Conservation (phyloP, 2,888 invertebrate genomes). For the Drosophila limbata region DNA sequence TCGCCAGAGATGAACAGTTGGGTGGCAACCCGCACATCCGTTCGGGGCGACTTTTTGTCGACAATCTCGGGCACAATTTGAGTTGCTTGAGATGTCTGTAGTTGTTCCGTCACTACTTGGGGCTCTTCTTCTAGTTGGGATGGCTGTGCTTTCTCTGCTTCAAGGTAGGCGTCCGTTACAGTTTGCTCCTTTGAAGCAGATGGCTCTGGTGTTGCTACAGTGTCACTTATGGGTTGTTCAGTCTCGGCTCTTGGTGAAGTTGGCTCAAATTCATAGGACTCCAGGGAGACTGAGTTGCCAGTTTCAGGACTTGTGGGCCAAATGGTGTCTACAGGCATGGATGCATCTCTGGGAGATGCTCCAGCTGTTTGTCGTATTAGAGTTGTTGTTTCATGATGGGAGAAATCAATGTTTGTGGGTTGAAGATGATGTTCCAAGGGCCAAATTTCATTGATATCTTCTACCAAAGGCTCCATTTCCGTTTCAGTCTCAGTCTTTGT, state of each 20-base stretch:
- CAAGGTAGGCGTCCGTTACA: constrained; percentile 39
- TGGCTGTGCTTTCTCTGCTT: constrained; percentile 31
- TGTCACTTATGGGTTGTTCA: constrained; percentile 18
- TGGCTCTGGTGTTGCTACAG: constrained; percentile 14
- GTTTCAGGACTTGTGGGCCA: constrained; percentile 83
- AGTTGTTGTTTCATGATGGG: constrained; percentile 57
- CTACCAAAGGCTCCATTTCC: constrained; percentile 55
- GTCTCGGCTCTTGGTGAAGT: constrained; percentile 14
- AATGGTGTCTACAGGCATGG: constrained; percentile 69
- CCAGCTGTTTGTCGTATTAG: constrained; percentile 39
- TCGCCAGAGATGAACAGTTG: constrained; percentile 84
- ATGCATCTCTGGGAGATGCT: constrained; percentile 23
- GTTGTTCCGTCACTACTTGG: not conserved
- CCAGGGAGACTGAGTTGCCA: constrained; percentile 79
- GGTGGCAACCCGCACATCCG: constrained; percentile 78
- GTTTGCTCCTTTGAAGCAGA: constrained; percentile 23
- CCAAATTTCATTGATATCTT: constrained; percentile 84
- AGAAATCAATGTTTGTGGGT: constrained; percentile 82
- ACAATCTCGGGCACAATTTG: not conserved
- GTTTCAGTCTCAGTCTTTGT: constrained; percentile 43
- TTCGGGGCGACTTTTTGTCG: constrained; percentile 30
- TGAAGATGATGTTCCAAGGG: constrained; percentile 83
- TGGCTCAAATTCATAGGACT: constrained; percentile 81
- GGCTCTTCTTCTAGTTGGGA: not conserved
- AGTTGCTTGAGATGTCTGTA: not conserved